Conservation (phyloP, 2,113 vertebrate species). For the Sorex fumeus region DNA sequence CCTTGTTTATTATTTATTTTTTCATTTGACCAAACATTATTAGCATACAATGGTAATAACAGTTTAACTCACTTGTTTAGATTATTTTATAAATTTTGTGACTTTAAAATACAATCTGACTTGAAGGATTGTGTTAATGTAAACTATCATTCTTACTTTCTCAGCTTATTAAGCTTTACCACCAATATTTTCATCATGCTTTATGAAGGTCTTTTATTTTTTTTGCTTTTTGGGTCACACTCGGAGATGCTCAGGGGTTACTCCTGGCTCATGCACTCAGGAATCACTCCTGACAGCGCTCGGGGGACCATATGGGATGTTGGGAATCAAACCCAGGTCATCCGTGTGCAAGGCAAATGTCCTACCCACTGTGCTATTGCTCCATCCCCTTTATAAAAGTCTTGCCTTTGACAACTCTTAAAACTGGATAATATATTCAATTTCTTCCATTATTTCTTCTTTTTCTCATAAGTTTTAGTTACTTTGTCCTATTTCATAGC, state of each 20-base stretch:
- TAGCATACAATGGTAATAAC: background rate
- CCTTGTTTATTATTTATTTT: too few species aligned
- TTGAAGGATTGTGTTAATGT: background rate
- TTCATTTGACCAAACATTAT: background rate
- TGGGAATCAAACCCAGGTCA: too few species aligned
- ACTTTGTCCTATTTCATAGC: too few species aligned
- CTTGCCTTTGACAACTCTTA: background rate
- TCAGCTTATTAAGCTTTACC: background rate
- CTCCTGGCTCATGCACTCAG: too few species aligned
- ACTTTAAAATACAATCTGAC: background rate
- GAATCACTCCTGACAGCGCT: too few species aligned
- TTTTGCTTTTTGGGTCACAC: too few species aligned
- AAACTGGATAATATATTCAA: background rate
- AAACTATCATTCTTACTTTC: background rate
- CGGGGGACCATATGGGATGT: too few species aligned
- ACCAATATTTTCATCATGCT: background rate
- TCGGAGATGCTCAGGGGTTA: too few species aligned
- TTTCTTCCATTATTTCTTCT: background rate
- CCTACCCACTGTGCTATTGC: too few species aligned
- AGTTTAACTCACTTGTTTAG: background rate
- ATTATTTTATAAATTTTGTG: background rate
- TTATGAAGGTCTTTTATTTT: too few species aligned
- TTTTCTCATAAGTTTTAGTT: background rate
- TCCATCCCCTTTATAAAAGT: background rate
- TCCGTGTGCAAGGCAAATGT: too few species aligned